phyloP scores from a whole-genome alignment of 2,797 vertebrate species.

The Microchirus variegatus region DNA sequence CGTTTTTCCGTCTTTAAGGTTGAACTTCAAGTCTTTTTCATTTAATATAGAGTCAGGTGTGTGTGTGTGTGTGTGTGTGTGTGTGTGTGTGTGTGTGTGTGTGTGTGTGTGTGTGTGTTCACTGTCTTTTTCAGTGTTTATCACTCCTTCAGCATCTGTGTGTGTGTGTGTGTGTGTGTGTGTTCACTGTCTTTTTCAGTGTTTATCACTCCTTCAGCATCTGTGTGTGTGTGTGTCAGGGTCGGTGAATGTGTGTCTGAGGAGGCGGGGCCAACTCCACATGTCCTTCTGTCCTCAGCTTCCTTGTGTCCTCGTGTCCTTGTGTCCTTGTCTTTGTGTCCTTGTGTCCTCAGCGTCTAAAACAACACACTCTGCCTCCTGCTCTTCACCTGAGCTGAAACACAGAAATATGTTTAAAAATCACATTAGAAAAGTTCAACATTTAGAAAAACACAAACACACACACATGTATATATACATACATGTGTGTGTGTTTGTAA shows the following conservation, averaged over 20 bases:
- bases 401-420: conserved; percentile 9
- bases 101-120: conserved; percentile 32
- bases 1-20: too few species aligned
- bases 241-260: conserved; percentile 60
- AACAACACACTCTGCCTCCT: conserved; percentile 84
- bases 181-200: conserved; percentile 40
- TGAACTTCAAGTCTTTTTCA: too few species aligned
- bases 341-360: conserved; percentile 67
- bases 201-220: conserved; percentile 56
- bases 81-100: too few species aligned
- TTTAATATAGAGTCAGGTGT: too few species aligned
- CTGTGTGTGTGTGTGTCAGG: conserved; percentile 55
- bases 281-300: conserved; percentile 22
- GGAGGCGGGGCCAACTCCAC: conserved; percentile 49
- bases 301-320: conserved; percentile 62
- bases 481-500: too few species aligned
- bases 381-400: conserved; percentile 81
- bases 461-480: too few species aligned
- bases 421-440: conserved; percentile 2
- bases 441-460: background rate
- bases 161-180: conserved; percentile 28
- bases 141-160: conserved; percentile 33
- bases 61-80: too few species aligned
- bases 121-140: conserved; percentile 45
- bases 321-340: conserved; percentile 61